Evolutionary conservation across 1,140 invertebrate species (phyloP).

Genomic region (Gryllus bimaculatus): DNA sequence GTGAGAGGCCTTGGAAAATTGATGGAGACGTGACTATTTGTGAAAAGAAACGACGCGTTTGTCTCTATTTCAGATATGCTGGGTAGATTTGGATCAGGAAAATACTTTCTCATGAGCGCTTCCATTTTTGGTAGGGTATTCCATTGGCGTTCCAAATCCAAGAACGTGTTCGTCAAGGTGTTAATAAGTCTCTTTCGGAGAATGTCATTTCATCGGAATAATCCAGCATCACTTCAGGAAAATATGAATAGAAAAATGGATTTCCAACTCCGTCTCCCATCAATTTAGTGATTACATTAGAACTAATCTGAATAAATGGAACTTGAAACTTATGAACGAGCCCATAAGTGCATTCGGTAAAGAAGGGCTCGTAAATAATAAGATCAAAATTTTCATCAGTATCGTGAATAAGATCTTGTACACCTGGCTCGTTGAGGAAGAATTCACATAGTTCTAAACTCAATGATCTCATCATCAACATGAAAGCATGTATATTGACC

Average conservation of each 20-base stretch:
- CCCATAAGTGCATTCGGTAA: too few species aligned
- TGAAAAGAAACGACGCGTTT: conserved; percentile 34
- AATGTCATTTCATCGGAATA: conserved; percentile 35
- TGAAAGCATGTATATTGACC: too few species aligned
- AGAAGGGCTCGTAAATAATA: too few species aligned
- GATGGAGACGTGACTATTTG: conserved; percentile 40
- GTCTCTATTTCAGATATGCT: conserved; percentile 28
- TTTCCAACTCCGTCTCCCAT: conserved; percentile 33
- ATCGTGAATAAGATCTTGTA: too few species aligned
- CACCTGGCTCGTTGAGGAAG: too few species aligned
- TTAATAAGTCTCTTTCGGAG: conserved; percentile 15
- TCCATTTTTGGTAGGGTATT: conserved; percentile 20
- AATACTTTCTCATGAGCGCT: conserved; percentile 21
- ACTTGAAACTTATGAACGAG: too few species aligned
- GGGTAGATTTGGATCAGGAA: conserved; percentile 22
- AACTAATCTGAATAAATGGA: too few species aligned
- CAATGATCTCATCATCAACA: too few species aligned
- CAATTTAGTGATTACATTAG: conserved; percentile 23
- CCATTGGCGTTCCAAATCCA: not conserved
- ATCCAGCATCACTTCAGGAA: conserved; percentile 30
- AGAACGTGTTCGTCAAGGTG: not conserved
- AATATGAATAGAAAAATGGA: conserved; percentile 32
- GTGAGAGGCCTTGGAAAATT: conserved; percentile 35
- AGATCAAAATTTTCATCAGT: too few species aligned
- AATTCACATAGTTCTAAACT: too few species aligned